phyloP scores from a whole-genome alignment of 2,113 vertebrate genomes.

The Puma concolor region DNA sequence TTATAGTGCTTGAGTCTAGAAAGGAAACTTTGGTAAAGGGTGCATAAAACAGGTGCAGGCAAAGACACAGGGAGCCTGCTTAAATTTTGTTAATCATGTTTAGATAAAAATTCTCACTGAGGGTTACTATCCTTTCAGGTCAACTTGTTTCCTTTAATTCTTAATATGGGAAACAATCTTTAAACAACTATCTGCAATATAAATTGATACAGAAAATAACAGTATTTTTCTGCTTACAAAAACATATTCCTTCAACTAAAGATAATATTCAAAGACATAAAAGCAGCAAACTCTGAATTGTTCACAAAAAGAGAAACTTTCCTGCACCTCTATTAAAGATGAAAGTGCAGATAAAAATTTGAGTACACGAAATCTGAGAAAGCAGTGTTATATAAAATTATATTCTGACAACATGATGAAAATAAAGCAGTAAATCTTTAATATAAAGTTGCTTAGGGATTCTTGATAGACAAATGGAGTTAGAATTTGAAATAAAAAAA shows the following conservation, averaged over 20 bases:
- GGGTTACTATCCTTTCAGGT: neutral
- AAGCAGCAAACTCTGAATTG: neutral
- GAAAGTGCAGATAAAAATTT: neutral
- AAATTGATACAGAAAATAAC: neutral
- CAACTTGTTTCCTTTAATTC: neutral
- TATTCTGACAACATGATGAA: conserved; percentile 1
- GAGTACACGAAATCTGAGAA: neutral
- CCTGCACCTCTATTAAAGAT: neutral
- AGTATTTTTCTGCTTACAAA: neutral
- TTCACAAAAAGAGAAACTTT: neutral
- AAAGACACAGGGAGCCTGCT: neutral
- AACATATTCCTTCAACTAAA: neutral
- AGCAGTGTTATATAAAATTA: conserved; percentile 33
- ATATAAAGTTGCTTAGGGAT: conserved; percentile 2
- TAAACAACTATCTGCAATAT: neutral
- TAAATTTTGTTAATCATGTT: neutral
- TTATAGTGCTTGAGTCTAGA: neutral
- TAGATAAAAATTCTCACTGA: neutral
- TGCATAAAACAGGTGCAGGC: neutral
- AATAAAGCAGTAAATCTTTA: conserved; percentile 24
- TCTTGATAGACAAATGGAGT: neutral
- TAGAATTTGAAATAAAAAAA: neutral
- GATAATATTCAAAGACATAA: neutral
- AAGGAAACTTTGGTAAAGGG: neutral
- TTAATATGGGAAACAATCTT: neutral